phyloP scores from a whole-genome alignment of 2,113 vertebrate species.

The Hucho hucho region DNA sequence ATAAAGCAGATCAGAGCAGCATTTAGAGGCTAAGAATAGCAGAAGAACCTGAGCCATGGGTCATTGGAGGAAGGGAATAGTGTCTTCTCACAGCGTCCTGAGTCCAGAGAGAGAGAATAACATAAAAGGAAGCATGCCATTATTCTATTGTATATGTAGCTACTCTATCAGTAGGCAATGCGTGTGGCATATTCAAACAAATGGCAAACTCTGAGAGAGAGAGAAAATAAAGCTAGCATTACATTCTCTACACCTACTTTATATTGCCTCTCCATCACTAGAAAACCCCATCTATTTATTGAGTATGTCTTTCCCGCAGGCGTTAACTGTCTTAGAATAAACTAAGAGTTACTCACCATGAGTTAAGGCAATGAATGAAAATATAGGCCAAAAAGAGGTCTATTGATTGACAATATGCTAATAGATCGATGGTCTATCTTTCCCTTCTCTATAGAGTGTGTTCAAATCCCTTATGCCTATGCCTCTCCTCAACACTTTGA shows the following conservation, averaged over 20 bases:
- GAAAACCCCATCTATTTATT: slow-evolving; percentile 30
- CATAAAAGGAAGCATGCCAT: no score
- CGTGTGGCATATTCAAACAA: slow-evolving; percentile 40
- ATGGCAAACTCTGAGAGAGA: slow-evolving; percentile 63
- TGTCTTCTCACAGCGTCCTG: no score
- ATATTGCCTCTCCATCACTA: slow-evolving; percentile 29
- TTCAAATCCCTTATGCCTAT: slow-evolving; percentile 6
- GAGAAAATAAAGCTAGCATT: slow-evolving; percentile 80
- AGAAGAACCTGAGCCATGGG: no score
- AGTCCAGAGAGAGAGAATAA: no score
- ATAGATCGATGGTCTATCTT: not conserved
- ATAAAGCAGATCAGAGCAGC: not conserved
- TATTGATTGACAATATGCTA: not conserved
- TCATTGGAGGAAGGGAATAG: no score
- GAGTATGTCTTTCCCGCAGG: slow-evolving; percentile 16
- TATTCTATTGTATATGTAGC: no score
- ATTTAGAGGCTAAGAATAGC: not conserved
- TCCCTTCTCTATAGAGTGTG: not conserved
- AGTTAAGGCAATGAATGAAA: slow-evolving; percentile 76
- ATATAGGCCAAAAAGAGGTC: slow-evolving; percentile 19
- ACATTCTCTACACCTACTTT: slow-evolving; percentile 44
- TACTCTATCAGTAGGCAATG: no score
- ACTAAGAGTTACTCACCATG: slow-evolving; percentile 24
- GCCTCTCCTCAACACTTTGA: slow-evolving; percentile 11
- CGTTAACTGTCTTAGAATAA: slow-evolving; percentile 17